Evolutionary conservation across 2,113 vertebrate genomes (phyloP).

Genomic region (Prunella himalayana): DNA sequence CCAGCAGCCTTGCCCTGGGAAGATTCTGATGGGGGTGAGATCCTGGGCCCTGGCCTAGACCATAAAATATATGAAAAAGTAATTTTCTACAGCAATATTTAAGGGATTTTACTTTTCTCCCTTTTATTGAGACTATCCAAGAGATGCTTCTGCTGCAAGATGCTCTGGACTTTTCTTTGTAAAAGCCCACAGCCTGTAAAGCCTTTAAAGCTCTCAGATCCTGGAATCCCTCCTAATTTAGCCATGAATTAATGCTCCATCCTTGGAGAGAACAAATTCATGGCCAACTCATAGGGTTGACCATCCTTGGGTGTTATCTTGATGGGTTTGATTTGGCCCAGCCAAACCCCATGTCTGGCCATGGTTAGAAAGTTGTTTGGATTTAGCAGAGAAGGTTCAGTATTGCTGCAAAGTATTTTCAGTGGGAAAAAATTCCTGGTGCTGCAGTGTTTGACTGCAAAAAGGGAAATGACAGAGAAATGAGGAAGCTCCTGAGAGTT

Average conservation of each 20-base stretch:
- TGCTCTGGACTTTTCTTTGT: neutral
- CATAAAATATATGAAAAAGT: neutral
- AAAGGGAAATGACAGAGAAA: constrained; percentile 5
- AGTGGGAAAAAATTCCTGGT: neutral
- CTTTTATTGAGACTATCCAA: neutral
- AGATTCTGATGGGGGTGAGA: neutral
- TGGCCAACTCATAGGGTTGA: accelerated
- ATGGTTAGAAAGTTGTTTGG: neutral
- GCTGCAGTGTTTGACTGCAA: neutral
- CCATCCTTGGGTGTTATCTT: neutral
- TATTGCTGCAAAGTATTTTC: neutral
- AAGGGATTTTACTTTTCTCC: neutral
- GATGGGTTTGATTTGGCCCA: neutral
- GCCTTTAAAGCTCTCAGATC: neutral
- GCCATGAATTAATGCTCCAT: neutral
- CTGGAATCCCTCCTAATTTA: neutral
- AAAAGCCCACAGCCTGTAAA: neutral
- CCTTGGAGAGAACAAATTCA: neutral
- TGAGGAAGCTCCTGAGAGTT: neutral
- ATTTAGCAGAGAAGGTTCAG: neutral
- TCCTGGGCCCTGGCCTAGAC: neutral
- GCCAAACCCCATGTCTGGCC: neutral
- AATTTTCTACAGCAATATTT: neutral
- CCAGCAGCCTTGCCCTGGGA: neutral
- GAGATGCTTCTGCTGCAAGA: neutral